Percentiles rank a stretch among this genome's conserved stretches.
Evolutionary conservation across 2,888 invertebrate species (phyloP).

Genomic region (Cosmia pyralina): DNA sequence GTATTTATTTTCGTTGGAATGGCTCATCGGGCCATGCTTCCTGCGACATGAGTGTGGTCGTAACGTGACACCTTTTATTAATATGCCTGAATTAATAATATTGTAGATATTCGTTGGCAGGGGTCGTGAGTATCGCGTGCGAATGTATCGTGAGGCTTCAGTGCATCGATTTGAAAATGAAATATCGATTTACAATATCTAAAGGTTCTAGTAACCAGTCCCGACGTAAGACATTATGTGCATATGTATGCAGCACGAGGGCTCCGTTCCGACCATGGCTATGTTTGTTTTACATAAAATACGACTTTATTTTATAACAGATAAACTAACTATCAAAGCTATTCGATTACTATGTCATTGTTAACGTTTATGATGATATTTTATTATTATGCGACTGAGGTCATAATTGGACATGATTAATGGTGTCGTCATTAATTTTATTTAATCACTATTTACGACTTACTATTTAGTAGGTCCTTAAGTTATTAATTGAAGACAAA

Average conservation of each 20-base stretch:
- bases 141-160: constrained; percentile 87
- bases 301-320: constrained; percentile 34
- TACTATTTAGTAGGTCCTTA: constrained; percentile 17
- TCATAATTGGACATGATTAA: constrained; percentile 31
- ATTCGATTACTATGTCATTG: constrained; percentile 42
- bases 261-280: neutral
- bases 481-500: constrained; percentile 14
- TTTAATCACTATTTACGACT: constrained; percentile 39
- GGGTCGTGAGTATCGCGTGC: constrained; percentile 85
- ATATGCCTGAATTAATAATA: constrained; percentile 89
- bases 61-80: constrained; percentile 87
- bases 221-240: constrained; percentile 47
- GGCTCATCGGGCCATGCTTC: constrained; percentile 88
- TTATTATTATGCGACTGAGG: constrained; percentile 37
- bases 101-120: constrained; percentile 86
- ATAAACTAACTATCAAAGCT: constrained; percentile 41
- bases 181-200: constrained; percentile 84
- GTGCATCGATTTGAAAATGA: constrained; percentile 81
- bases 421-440: constrained; percentile 25
- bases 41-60: constrained; percentile 89
- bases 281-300: constrained; percentile 51
- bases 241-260: constrained; percentile 28
- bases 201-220: constrained; percentile 61
- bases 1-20: constrained; percentile 86
- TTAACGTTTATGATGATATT: constrained; percentile 42